These are phyloP conservation scores for Schizopygopsis malacanthus DNA, from an alignment of 2,797 vertebrate species.

Conservation along the genomic window DNA sequence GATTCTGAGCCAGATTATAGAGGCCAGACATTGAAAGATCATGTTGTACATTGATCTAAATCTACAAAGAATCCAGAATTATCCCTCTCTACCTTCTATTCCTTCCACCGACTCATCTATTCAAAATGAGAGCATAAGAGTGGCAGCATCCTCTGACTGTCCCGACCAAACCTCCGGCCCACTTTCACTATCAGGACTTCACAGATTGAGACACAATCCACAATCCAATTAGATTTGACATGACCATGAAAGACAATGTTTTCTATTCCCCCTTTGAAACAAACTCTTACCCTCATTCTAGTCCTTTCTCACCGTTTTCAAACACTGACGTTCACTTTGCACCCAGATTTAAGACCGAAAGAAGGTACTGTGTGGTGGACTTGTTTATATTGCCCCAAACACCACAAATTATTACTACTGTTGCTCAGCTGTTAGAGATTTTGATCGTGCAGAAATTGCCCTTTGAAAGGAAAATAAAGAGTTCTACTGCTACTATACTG, in stretches of 20 bases:
- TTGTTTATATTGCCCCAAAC: neutral
- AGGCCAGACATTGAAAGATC: conserved; percentile 15
- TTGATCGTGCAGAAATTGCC: neutral
- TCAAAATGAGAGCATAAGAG: conserved; percentile 1
- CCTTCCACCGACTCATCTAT: conserved; percentile 7
- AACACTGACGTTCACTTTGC: neutral
- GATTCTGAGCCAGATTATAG: conserved; percentile 30
- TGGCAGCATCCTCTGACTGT: neutral
- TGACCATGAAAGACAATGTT: conserved; percentile 55
- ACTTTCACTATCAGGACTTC: conserved; percentile 55
- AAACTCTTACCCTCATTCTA: neutral
- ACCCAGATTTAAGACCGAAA: neutral
- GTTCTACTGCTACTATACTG: neutral
- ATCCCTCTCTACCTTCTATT: neutral
- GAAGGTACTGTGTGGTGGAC: neutral
- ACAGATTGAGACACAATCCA: conserved; percentile 58
- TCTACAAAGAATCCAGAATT: neutral
- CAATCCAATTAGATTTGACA: conserved; percentile 62
- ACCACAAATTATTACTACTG: neutral
- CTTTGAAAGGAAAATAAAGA: neutral
- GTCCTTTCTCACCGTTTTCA: neutral
- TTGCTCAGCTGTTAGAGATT: neutral
- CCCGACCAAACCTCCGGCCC: conserved; percentile 35
- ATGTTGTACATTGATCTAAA: conserved; percentile 13
- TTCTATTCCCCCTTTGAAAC: conserved; percentile 16